Evolutionary conservation across 2,888 invertebrate genomes (phyloP), one percentile per base, ranked within the genome.

Genomic region (Morpho deidamia): DNA sequence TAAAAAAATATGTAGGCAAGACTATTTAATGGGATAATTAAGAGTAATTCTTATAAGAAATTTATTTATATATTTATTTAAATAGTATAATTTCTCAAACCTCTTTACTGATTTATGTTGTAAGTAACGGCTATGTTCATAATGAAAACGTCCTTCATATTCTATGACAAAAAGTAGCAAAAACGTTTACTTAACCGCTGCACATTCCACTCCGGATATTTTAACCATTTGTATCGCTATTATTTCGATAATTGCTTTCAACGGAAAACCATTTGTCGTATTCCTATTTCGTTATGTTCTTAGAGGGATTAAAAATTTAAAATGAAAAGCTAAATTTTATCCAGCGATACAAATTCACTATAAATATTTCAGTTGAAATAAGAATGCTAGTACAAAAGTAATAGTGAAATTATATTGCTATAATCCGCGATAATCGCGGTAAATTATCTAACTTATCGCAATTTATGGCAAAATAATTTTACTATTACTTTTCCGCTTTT

Each of bases 211-310:
- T 46, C 11, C 42, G 38, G 50, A 45, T 42, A 39, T 46, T 47
- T 43, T 51, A 55, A 43, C 55, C 62, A 62, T 63, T 64, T 64
- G 60, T 62, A 62, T 60, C 58, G 55, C 62, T 53, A 64, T 71
- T 68, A 69, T 69, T 69, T 67, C 64, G 64, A 69, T 71, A 68
- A 76, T 75, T 70, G 70, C 69, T 72, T 69, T 67, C 70, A 74
- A 70, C 70, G 72, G 68, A 68, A 78, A 76, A 69, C 71, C 69
- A 72, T 76, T 71, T 68, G 60, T 65, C 60, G 63, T 61, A 55
- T 53, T 59, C 60, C 55, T 51, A 60, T 61, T 63, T 55, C 57
- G 44, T 47, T 43, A 11, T 44, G 12, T 43, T 47, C 46, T 53
- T 41, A 23, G 41, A 47, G 38, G 11, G 38, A 38, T 10, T 43